phyloP scores from a whole-genome alignment of 2,113 vertebrate species.

The Oreotrochilus melanogaster region DNA sequence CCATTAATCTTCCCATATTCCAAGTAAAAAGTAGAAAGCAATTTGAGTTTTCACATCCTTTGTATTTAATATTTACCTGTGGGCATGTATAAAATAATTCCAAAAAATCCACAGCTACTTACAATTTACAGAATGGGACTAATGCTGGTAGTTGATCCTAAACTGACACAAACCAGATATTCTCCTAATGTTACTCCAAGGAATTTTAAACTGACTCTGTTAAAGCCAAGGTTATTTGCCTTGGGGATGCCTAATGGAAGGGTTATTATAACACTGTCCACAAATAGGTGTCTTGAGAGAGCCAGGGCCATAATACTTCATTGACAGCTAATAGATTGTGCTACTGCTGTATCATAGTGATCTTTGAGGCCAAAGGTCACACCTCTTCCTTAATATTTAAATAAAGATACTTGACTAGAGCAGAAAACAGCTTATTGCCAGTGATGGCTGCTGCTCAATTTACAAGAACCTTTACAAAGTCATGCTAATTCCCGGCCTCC shows the following conservation, averaged over 20 bases:
- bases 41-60: slow-evolving; percentile 60
- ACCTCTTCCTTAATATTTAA: slow-evolving; percentile 86
- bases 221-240: slow-evolving; percentile 89
- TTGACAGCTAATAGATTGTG: slow-evolving; percentile 85
- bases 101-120: slow-evolving; percentile 75
- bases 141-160: slow-evolving; percentile 78
- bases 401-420: slow-evolving; percentile 88
- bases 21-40: slow-evolving; percentile 46
- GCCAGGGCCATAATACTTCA: slow-evolving; percentile 74
- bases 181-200: slow-evolving; percentile 88
- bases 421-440: slow-evolving; percentile 81
- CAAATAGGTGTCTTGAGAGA: slow-evolving; percentile 86
- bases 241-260: slow-evolving; percentile 88
- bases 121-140: slow-evolving; percentile 77
- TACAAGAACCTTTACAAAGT: slow-evolving; percentile 87
- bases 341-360: slow-evolving; percentile 81
- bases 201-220: slow-evolving; percentile 91
- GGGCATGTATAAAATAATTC: slow-evolving; percentile 77
- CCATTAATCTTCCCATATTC: slow-evolving; percentile 42
- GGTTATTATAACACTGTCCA: slow-evolving; percentile 89
- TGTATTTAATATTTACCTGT: slow-evolving; percentile 79
- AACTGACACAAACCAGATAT: slow-evolving; percentile 87
- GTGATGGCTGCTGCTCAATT: slow-evolving; percentile 85
- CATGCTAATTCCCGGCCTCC: slow-evolving; percentile 89
- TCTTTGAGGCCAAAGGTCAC: slow-evolving; percentile 84